Evolutionary conservation across 2,113 vertebrate genomes (phyloP).

Genomic region (Semicossyphus pulcher): DNA sequence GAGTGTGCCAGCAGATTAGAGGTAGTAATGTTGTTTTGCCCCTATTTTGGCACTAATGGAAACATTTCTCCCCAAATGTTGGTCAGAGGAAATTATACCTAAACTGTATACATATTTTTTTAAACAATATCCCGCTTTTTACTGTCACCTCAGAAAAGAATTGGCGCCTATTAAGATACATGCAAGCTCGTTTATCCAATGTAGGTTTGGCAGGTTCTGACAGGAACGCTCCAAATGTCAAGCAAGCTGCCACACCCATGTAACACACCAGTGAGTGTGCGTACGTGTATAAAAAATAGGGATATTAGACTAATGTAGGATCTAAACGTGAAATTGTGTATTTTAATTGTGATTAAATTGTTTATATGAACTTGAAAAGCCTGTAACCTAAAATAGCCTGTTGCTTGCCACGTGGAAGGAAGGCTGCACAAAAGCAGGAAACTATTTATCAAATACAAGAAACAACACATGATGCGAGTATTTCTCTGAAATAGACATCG

Average conservation of each 20-base stretch:
- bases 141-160: background rate
- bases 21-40: background rate
- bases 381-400: background rate
- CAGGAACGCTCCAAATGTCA: background rate
- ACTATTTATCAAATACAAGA: background rate
- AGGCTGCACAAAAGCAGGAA: background rate
- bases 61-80: background rate
- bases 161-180: too few relatives aligned
- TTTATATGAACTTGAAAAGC: background rate
- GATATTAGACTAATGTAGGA: too few relatives aligned
- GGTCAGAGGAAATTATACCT: accelerated
- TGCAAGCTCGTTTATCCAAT: too few relatives aligned
- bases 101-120: background rate
- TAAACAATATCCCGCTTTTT: too few relatives aligned
- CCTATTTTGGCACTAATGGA: too few relatives aligned
- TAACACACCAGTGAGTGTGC: background rate
- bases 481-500: background rate
- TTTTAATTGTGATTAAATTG: background rate
- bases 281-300: too few relatives aligned
- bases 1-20: background rate
- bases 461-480: accelerated
- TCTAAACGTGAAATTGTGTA: too few relatives aligned
- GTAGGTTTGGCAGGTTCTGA: background rate
- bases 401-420: background rate
- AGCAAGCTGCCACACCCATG: background rate